A percentile compares a stretch with the other conserved stretches of the same genome.
phyloP scores from a whole-genome alignment of 2,888 invertebrate genomes.

The Trachelus tabidus region DNA sequence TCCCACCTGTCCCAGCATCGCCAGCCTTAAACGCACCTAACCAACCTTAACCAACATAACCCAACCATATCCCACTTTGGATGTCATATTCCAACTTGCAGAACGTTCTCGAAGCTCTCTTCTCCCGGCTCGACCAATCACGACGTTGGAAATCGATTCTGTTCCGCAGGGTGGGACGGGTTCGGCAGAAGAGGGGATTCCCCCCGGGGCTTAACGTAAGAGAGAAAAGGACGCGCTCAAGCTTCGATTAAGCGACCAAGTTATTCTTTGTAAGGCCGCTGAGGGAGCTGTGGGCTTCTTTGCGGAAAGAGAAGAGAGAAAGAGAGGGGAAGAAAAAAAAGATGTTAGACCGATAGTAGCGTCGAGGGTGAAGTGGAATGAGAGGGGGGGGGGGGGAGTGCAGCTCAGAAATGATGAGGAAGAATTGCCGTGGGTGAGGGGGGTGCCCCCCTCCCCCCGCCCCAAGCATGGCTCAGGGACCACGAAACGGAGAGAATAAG shows the following conservation, averaged over 20 bases:
- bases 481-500: neutral
- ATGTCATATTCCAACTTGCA: neutral
- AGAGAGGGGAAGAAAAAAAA: neutral
- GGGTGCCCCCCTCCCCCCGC: neutral
- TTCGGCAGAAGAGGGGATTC: too few species aligned
- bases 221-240: neutral
- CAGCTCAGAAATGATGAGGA: neutral
- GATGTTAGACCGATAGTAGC: neutral
- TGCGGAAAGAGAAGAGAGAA: neutral
- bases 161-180: neutral
- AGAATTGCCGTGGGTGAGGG: neutral
- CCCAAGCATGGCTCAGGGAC: neutral
- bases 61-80: neutral
- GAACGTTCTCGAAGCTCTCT: neutral
- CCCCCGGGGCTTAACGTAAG: neutral
- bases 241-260: neutral
- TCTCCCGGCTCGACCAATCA: neutral
- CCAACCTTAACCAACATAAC: neutral
- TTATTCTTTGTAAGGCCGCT: neutral
- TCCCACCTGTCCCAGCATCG: neutral
- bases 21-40: neutral
- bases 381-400: neutral
- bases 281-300: neutral
- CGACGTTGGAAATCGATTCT: neutral
- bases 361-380: neutral